phyloP scores from a whole-genome alignment of 2,888 invertebrate species.

The Corythucha ciliata region DNA sequence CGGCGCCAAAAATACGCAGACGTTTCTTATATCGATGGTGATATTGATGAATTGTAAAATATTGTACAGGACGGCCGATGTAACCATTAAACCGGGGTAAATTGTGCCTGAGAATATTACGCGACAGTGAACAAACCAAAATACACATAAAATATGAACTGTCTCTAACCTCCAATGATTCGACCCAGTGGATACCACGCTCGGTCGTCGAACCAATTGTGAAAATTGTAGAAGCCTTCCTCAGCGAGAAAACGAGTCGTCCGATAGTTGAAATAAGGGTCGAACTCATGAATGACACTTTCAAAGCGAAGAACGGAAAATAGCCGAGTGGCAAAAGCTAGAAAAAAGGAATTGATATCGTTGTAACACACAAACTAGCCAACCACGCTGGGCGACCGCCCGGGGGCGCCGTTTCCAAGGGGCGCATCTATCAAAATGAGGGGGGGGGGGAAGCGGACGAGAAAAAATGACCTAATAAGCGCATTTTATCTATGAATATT shows the following conservation, averaged over 20 bases:
- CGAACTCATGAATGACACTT: slow-evolving; percentile 96
- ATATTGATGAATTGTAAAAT: slow-evolving; percentile 73
- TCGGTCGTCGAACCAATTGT: slow-evolving; percentile 97
- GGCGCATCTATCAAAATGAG: too few species aligned
- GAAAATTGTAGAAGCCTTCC: slow-evolving; percentile 92
- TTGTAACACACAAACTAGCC: too few species aligned
- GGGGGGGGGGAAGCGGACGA: too few species aligned
- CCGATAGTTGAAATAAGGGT: slow-evolving; percentile 96
- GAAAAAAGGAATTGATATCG: too few species aligned
- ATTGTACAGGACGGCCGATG: slow-evolving; percentile 79
- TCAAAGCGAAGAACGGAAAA: slow-evolving; percentile 94
- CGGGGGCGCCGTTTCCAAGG: too few species aligned
- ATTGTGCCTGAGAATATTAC: slow-evolving; percentile 70
- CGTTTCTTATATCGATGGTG: slow-evolving; percentile 90
- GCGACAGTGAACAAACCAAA: too few species aligned
- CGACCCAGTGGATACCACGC: slow-evolving; percentile 97
- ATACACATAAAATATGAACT: too few species aligned
- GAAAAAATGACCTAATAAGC: too few species aligned
- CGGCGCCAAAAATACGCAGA: slow-evolving; percentile 94
- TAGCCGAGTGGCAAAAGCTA: slow-evolving; percentile 85
- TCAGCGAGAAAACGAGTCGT: slow-evolving; percentile 88
- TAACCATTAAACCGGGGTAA: slow-evolving; percentile 93
- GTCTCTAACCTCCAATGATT: slow-evolving; percentile 87
- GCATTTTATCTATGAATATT: too few species aligned
- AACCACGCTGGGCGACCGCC: too few species aligned